Base-by-base conservation (phyloP, 2,888 invertebrate genomes). In the Mimachlamys varia region DNA sequence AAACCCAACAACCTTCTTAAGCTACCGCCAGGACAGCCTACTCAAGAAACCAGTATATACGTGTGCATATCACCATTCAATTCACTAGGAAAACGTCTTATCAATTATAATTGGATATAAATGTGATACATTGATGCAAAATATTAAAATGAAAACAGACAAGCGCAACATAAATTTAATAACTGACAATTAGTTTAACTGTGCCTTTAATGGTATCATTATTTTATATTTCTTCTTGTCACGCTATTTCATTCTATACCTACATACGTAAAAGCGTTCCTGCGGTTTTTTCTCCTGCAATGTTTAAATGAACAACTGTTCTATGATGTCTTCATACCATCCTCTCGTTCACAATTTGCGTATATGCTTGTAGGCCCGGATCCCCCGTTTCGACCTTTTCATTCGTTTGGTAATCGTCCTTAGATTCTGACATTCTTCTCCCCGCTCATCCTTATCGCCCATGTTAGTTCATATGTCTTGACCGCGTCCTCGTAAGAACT, bases 401-500 rank as follows among this genome's bases (percentile, higher is more conserved):
- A 13, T 62, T 3, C 7, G 44, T 44, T 7, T 7, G 3, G 44
- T 44, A 44, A 7, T 2, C 2, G n/a, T 7, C 76, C 33, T 15
- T 76, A 76, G 76, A 33, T 22, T 33, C 76, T 76, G 5, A 76
- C 12, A 7, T 76, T 76, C 76, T 12, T 33, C 27, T 76, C 76
- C 17, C 76, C 76, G 12, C 33, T 76, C 0, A 76, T 50, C 33
- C 92, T 53, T 19, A 92, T 91, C 87, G 89, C 90, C 92, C 92
- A 92, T 17, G 92, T 92, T 17, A 92, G 53, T 50, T 89, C 49
- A 38, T 92, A 92, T 0, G 92, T 92, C 44, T 90, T 89, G 0
- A 88, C 76, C 0, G 92, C 92, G 88, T 92, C 92, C 33, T 19
- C 87, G 87, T 92, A 92, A 7, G 91, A 89, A 50, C 92, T 92